Conservation (phyloP, 1,140 invertebrate genomes). For the Drosophila lini region DNA sequence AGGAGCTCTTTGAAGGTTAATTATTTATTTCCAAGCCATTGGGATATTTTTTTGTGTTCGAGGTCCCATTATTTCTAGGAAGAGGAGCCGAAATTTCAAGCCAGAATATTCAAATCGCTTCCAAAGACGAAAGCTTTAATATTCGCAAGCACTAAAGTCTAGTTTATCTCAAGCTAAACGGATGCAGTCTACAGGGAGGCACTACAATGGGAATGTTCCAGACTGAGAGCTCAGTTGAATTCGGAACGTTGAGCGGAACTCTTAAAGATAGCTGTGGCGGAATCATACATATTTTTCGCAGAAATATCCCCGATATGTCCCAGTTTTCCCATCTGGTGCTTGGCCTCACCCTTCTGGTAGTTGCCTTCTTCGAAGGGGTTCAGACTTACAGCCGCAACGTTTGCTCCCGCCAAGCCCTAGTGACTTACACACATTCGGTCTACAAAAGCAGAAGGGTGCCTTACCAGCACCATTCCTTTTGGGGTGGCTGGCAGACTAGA, state of each 20-base stretch:
- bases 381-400: neutral
- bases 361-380: neutral
- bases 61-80: neutral
- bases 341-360: neutral
- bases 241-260: constrained; percentile 15
- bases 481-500: constrained; percentile 12
- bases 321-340: constrained; percentile 1
- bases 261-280: neutral
- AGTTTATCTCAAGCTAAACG: constrained; percentile 18
- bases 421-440: neutral
- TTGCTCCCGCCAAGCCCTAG: neutral
- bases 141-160: constrained; percentile 3
- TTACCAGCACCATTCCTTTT: neutral
- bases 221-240: constrained; percentile 24
- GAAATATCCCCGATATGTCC: neutral
- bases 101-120: neutral
- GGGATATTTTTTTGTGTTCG: no score
- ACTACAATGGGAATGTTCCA: neutral
- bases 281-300: neutral
- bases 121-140: neutral
- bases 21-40: no score
- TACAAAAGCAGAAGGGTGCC: neutral
- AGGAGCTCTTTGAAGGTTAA: neutral
- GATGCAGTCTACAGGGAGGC: neutral
- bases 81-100: neutral